Base-by-base conservation (phyloP, 2,888 invertebrate genomes). In the Tetranychus truncatus region DNA sequence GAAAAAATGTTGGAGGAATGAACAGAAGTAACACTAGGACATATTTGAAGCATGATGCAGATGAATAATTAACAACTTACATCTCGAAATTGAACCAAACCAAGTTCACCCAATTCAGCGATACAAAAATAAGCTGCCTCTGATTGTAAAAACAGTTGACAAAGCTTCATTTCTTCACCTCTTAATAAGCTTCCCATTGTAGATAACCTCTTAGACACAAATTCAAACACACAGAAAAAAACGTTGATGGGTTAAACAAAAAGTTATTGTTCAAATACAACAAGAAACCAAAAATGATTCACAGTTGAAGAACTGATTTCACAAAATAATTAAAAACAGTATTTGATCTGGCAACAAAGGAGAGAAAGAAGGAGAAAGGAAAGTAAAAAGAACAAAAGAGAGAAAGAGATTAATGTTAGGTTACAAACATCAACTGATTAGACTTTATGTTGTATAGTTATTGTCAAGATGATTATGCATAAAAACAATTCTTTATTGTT, bases 121-220 rank as follows among this genome's bases (percentile, higher is more conserved):
- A 95, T 90, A 79, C 92, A 91, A 80, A 90, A 89, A 84, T 95
- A 96, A 0, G 94, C 93, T 55, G 95, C 91, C 85, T 95, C 95
- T 24, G 93, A 92, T 84, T 95, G 95, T 80, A 95, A 90, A 85
- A 93, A 95, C 84, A 95, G 88, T 85, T 95, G 95, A 87, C 95
- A 95, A 20, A 96, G 87, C 82, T 92, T 91, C 96, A 99, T 97
- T 87, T 95, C 93, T 84, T 96, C 95, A 86, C 95, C 95, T 80
- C 95, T 89, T 85, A 95, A 96, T 83, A 96, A 86, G 82, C 92
- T 87, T 84, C 89, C 89, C 89, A 90, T 89, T 2, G 55, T 55
- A 8, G 55, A 55, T 55, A 15, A 55, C 15, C 55, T 15, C 9
- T 9, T 15, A 55, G 6, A 55, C 15, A 55, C 9, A 0, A 7